A percentile compares a stretch with the other conserved stretches of the same genome.
Evolutionary conservation across 2,888 invertebrate species (phyloP).

Genomic region (Dione juno): DNA sequence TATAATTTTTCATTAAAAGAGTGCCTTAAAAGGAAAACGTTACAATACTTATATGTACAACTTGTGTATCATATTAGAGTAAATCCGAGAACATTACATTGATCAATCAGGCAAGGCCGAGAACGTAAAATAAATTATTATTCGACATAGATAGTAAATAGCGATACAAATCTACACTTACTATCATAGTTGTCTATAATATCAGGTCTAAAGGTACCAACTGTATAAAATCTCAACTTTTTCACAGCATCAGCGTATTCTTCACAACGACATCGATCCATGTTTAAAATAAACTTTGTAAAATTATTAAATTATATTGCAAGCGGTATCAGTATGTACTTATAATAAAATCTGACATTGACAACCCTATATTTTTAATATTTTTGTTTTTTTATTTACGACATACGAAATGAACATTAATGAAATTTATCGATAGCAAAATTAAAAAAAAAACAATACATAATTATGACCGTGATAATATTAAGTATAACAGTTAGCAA

Average conservation of each 20-base stretch:
- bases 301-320: background rate
- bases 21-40: too few species aligned
- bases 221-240: constrained; percentile 65
- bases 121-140: background rate
- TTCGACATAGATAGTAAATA: background rate
- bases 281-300: constrained; percentile 43
- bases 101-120: too few species aligned
- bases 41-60: too few species aligned
- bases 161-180: constrained; percentile 51
- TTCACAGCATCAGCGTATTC: constrained; percentile 67
- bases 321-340: too few species aligned
- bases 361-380: background rate
- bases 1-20: too few species aligned
- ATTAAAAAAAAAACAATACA: too few species aligned
- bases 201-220: constrained; percentile 66
- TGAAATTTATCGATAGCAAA: too few species aligned
- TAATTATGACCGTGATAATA: too few species aligned
- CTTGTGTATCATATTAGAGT: too few species aligned
- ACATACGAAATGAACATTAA: too few species aligned
- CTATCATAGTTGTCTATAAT: constrained; percentile 66
- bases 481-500: too few species aligned
- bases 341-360: constrained; percentile 7
- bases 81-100: too few species aligned
- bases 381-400: background rate
- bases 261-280: constrained; percentile 74